Evolutionary conservation across 2,888 invertebrate genomes (phyloP).

Genomic region (Andrena chrysosceles): DNA sequence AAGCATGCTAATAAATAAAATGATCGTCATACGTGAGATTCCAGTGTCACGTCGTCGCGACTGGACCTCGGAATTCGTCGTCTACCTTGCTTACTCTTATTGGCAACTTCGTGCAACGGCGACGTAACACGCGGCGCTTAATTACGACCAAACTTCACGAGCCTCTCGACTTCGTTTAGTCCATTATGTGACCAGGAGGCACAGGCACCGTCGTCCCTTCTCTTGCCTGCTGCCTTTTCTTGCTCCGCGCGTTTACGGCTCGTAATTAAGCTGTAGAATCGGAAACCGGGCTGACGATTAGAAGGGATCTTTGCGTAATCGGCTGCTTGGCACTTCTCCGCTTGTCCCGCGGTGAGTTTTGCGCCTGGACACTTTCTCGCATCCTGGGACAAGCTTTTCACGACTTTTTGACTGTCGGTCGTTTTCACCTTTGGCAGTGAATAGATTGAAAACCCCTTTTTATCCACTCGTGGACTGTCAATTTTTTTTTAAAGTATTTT

Average conservation of each 20-base stretch:
- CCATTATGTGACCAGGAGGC: slow-evolving; percentile 33
- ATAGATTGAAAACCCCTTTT: too few relatives aligned
- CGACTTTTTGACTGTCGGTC: not conserved
- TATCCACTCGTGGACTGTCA: too few relatives aligned
- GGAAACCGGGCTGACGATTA: slow-evolving; percentile 7
- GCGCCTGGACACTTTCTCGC: not conserved
- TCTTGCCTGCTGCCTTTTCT: not conserved
- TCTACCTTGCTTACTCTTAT: not conserved
- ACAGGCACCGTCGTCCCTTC: not conserved
- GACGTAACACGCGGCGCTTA: slow-evolving; percentile 51
- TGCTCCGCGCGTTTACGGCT: not conserved
- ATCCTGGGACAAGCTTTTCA: not conserved
- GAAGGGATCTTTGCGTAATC: slow-evolving; percentile 4
- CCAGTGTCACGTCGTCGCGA: slow-evolving; percentile 20
- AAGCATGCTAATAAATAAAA: slow-evolving; percentile 55
- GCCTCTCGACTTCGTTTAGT: slow-evolving; percentile 35
- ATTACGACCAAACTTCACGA: slow-evolving; percentile 60
- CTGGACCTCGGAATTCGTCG: not conserved
- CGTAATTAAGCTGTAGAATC: slow-evolving; percentile 39
- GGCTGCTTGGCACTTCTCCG: not conserved
- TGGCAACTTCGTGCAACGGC: slow-evolving; percentile 42
- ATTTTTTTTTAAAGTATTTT: too few relatives aligned
- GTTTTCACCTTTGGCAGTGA: too few relatives aligned
- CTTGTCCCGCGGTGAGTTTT: not conserved
- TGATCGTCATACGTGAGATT: slow-evolving; percentile 53